Evolutionary conservation across 2,797 vertebrate species (phyloP).

Genomic region (Dendrocincla tyrannina): DNA sequence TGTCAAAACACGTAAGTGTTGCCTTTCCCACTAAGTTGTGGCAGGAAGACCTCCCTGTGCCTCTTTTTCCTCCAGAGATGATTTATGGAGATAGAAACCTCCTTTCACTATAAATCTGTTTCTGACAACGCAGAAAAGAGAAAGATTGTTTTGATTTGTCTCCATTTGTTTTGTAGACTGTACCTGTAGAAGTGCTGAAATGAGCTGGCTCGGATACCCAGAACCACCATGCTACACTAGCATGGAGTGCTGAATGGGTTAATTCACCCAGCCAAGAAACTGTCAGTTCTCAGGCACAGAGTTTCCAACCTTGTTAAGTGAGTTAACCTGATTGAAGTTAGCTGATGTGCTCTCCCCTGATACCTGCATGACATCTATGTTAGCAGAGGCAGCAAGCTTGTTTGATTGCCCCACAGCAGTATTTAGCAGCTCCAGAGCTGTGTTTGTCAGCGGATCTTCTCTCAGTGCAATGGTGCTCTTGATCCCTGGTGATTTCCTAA

Average conservation of each 20-base stretch:
- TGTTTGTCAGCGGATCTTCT: background rate
- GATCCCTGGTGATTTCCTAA: background rate
- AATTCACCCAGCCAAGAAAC: background rate
- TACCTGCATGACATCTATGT: fast-evolving
- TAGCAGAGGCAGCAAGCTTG: background rate
- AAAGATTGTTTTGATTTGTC: background rate
- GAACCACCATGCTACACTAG: background rate
- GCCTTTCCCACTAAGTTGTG: background rate
- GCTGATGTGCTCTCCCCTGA: background rate
- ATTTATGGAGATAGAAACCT: background rate
- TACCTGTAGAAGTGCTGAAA: background rate
- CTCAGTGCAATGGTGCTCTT: background rate
- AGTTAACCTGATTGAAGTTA: background rate
- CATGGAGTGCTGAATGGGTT: background rate
- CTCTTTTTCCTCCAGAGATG: background rate
- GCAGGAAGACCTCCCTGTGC: background rate
- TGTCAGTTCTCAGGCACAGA: background rate
- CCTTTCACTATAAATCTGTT: background rate
- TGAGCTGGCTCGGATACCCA: background rate
- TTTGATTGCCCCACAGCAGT: background rate
- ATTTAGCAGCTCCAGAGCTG: background rate
- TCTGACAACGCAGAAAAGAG: background rate
- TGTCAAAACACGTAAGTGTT: background rate
- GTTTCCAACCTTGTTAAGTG: background rate
- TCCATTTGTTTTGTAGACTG: background rate